A percentile compares a stretch with the other conserved stretches of the same genome.
Conservation (phyloP, 2,888 invertebrate genomes). For the Acronicta aceris region DNA sequence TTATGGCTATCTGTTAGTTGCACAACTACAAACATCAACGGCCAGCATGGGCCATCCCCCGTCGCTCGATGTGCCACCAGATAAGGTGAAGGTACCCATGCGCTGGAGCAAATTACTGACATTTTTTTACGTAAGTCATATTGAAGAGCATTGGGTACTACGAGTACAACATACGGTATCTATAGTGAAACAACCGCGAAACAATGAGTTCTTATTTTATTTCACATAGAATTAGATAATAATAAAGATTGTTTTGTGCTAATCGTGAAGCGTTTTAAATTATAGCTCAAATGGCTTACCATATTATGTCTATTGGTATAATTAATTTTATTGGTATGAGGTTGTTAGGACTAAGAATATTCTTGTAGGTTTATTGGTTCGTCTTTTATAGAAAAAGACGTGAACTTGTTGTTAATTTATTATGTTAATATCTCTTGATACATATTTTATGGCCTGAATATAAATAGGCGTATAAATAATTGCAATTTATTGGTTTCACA, state of each 20-base stretch:
- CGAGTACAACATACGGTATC: slow-evolving; percentile 15
- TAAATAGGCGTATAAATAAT: slow-evolving; percentile 39
- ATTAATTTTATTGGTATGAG: too few relatives aligned
- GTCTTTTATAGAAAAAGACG: neutral
- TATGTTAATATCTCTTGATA: slow-evolving; percentile 32
- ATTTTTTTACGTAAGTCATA: slow-evolving; percentile 37
- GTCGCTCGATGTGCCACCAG: slow-evolving; percentile 17
- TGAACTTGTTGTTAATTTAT: slow-evolving; percentile 32
- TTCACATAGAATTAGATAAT: too few relatives aligned
- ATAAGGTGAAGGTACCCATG: slow-evolving; percentile 25
- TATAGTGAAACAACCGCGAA: neutral
- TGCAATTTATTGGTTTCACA: slow-evolving; percentile 27
- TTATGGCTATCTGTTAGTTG: slow-evolving; percentile 28
- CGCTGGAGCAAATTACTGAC: slow-evolving; percentile 23
- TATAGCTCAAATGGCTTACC: too few relatives aligned
- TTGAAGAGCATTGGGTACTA: slow-evolving; percentile 13
- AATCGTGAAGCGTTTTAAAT: too few relatives aligned
- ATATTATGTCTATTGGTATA: too few relatives aligned
- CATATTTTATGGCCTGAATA: slow-evolving; percentile 27
- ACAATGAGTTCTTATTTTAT: too few relatives aligned
- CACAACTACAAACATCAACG: slow-evolving; percentile 23
- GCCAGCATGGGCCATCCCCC: neutral
- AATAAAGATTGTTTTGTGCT: too few relatives aligned
- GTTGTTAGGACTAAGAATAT: too few relatives aligned
- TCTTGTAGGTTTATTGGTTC: too few relatives aligned